phyloP scores from a whole-genome alignment of 2,797 vertebrate genomes.

The Lindbergichthys nudifrons region DNA sequence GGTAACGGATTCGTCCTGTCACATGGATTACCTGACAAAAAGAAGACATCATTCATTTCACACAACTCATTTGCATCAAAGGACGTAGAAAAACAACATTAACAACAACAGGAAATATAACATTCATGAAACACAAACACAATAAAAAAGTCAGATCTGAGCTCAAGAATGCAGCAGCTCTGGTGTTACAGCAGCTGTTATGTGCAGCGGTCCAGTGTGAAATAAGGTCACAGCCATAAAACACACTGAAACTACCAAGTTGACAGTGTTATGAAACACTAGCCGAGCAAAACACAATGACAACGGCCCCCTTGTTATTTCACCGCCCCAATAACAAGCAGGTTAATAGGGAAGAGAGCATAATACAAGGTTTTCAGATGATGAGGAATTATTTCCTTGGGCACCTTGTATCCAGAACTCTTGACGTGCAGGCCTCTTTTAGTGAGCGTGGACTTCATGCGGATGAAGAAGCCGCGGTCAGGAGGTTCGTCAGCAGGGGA shows the following conservation, averaged over 20 bases:
- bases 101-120: slow-evolving; percentile 7
- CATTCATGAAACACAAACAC: slow-evolving; percentile 21
- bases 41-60: slow-evolving; percentile 10
- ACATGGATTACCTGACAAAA: slow-evolving; percentile 90
- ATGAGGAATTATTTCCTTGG: not conserved
- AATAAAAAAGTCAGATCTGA: slow-evolving; percentile 24
- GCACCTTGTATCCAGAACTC: slow-evolving; percentile 93
- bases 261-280: slow-evolving; percentile 55
- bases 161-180: slow-evolving; percentile 23
- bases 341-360: slow-evolving; percentile 26
- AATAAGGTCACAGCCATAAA: slow-evolving; percentile 74
- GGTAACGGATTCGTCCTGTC: slow-evolving; percentile 88
- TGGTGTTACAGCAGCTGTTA: slow-evolving; percentile 49
- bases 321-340: slow-evolving; percentile 31
- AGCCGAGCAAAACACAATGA: slow-evolving; percentile 44
- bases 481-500: slow-evolving; percentile 71
- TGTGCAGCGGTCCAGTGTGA: slow-evolving; percentile 53
- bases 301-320: slow-evolving; percentile 46
- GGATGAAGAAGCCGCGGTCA: slow-evolving; percentile 91
- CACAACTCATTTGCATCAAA: not conserved
- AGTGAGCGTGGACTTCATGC: slow-evolving; percentile 94
- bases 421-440: slow-evolving; percentile 93
- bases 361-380: slow-evolving; percentile 14
- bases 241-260: slow-evolving; percentile 46
- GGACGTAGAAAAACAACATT: not conserved